Evolutionary conservation across 2,797 vertebrate species (phyloP), one percentile per base, ranked within the genome.

Genomic region (Myiotriccus ornatus): DNA sequence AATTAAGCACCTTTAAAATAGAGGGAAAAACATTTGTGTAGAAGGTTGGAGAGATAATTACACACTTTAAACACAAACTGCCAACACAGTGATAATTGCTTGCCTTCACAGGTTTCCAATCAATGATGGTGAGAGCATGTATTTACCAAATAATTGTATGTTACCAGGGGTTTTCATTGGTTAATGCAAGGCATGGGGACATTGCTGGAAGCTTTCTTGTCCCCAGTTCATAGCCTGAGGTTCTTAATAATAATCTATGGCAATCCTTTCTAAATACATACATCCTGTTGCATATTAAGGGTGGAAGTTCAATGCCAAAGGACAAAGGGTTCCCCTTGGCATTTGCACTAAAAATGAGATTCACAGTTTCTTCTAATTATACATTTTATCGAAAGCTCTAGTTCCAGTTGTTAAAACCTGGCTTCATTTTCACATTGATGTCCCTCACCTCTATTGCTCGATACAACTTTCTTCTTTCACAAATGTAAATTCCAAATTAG

Each of bases 81-180:
- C 94, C 76, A 95, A 67, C 47, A 64, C 63, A 94, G 55, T 73
- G 59, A 39, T 94, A 97, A 96, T 93, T 94, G 59, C 25, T 91
- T 65, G 28, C 39, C 57, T 96, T 76, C 41, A 25, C 0, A 12
- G 25, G 27, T 94, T 97, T 91, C 86, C 86, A 86, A 7, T 67
- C 55, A 94, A 27, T n/a, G 50, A 24, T 46, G 14, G 41, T 49
- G 23, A 94, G 46, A 52, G 53, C 32, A 57, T 64, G 9, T 91
- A 89, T 88, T 90, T 65, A 86, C 46, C 43, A 41, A 34, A 82
- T 62, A 96, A 91, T 55, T 22, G 8, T 57, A 63, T 39, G 18
- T 12, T 95, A 90, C 46, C 46, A 44, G 27, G 5, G 76, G 11
- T n/a, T 94, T 67, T 92, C 77, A 79, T 50, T 63, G 87, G 28